Conservation (phyloP, 2,797 vertebrate genomes). For the Alcedo quadribrachys region DNA sequence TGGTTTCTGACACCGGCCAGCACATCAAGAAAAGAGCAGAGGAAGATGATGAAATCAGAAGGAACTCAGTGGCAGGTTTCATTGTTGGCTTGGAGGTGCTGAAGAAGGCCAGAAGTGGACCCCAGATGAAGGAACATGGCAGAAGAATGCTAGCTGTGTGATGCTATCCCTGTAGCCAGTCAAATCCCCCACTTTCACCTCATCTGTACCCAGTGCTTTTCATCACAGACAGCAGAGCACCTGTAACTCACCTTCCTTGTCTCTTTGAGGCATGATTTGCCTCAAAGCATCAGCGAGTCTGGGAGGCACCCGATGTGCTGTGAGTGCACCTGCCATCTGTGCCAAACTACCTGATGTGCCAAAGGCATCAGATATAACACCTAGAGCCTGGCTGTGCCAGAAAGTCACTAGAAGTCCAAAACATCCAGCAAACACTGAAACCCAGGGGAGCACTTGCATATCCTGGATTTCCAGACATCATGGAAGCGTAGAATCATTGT, state of each 20-base stretch:
- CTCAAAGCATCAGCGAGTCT: neutral
- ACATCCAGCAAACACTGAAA: neutral
- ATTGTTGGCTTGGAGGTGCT: neutral
- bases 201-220: accelerated
- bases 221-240: neutral
- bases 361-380: neutral
- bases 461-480: neutral
- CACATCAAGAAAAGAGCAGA: neutral
- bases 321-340: neutral
- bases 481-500: neutral
- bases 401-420: neutral
- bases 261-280: neutral
- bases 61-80: neutral
- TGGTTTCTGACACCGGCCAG: neutral
- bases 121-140: accelerated
- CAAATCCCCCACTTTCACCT: neutral
- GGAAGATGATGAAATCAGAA: neutral
- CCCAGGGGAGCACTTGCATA: neutral
- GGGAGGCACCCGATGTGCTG: neutral
- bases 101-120: neutral
- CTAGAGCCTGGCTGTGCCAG: neutral
- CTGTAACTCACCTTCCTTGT: neutral
- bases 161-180: neutral
- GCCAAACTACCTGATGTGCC: neutral
- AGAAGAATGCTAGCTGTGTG: neutral